These are phyloP conservation scores for Dromaius novaehollandiae DNA, from an alignment of 2,113 vertebrate genomes.

Conservation along the genomic window DNA sequence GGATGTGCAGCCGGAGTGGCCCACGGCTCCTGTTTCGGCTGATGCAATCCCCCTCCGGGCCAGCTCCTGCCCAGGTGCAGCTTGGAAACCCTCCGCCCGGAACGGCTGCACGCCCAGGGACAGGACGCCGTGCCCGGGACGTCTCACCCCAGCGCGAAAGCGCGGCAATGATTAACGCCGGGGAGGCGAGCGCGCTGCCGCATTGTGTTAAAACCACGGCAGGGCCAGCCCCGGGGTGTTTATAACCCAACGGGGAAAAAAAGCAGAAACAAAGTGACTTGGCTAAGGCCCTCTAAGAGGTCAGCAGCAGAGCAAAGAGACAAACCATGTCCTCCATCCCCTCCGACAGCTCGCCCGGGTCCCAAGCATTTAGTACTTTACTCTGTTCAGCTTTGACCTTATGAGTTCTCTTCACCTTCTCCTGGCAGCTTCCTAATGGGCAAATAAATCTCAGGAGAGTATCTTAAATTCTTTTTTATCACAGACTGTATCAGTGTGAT, in stretches of 20 bases:
- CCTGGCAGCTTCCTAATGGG: conserved; percentile 80
- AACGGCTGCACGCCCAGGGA: not conserved
- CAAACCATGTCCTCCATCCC: not conserved
- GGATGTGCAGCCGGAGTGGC: not conserved
- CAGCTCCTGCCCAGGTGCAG: too few species aligned
- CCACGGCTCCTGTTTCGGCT: not conserved
- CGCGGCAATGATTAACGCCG: not conserved
- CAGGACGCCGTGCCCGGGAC: not conserved
- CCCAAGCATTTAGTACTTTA: conserved; percentile 68
- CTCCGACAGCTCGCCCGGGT: not conserved
- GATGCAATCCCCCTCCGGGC: too few species aligned
- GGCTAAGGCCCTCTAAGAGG: not conserved
- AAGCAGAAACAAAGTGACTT: not conserved
- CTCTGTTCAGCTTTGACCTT: conserved; percentile 77
- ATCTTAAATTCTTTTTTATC: conserved; percentile 83
- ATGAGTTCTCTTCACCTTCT: conserved; percentile 81
- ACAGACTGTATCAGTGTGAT: conserved; percentile 79
- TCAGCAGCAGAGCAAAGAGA: not conserved
- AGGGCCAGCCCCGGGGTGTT: not conserved
- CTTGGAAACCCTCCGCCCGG: not conserved
- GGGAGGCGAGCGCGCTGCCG: too few species aligned
- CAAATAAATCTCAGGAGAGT: conserved; percentile 83
- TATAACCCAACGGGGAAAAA: not conserved
- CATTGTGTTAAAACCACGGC: not conserved
- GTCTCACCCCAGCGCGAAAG: too few species aligned